Evolutionary conservation across 1,140 invertebrate genomes (phyloP), one percentile per base, ranked within the genome.

Genomic region (Bacillus rossius): DNA sequence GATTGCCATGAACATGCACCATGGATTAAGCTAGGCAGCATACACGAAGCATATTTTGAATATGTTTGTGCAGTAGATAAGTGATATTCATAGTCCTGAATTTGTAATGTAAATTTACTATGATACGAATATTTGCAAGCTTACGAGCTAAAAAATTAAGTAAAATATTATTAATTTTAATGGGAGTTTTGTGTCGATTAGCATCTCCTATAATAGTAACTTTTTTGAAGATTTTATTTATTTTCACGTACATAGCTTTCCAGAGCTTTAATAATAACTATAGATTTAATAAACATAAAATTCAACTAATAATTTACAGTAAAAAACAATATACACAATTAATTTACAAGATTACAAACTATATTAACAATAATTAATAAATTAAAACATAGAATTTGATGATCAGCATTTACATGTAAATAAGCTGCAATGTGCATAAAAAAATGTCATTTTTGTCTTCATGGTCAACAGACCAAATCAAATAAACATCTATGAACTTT

Each of bases 211-310:
- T n/a, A n/a, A n/a, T n/a, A n/a, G n/a, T n/a, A n/a, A n/a, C n/a
- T 45, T 57, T 57, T 57, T 38, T 57, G 26, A 49, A 23, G 55
- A 26, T 47, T 57, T 57, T 49, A 49, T 57, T 57, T 48, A 43
- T 47, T 57, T 34, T 45, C 55, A 57, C 55, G 38, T 57, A 57
- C 55, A 57, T 57, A 57, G 55, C 55, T 57, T 49, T 57, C 55
- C 55, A 57, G 55, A 57, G 55, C 45, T 57, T 14, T 53, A 23
- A 19, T 19, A 57, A 57, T 38, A 49, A 37, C 34, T 48, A 49
- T 56, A 48, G 48, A 45, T 43, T 25, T 42, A 55, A 38, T 34
- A 57, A 45, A 45, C 23, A 34, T 10, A 34, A 34, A 34, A 34
- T 34, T 34, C 29, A 34, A 34, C 29, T 34, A 7, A 34, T 34